Conservation (phyloP, 2,797 vertebrate genomes). For the Crotalus adamanteus region DNA sequence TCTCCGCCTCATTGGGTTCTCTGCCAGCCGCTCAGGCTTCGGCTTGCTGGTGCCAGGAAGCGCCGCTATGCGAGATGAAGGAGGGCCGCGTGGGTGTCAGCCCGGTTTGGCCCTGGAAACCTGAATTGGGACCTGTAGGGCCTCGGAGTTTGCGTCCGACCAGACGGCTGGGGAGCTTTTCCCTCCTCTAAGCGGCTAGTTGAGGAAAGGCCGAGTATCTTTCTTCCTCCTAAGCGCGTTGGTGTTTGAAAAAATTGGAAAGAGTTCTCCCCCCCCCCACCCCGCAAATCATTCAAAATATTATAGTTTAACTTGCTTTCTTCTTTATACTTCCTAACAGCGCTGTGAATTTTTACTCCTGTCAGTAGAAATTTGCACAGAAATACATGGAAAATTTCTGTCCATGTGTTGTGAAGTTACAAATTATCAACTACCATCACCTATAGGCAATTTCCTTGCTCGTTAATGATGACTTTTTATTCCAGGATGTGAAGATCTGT, state of each 20-base stretch:
- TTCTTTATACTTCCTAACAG: neutral
- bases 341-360: neutral
- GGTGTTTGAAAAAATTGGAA: neutral
- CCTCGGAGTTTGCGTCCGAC: neutral
- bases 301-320: neutral
- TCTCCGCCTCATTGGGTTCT: neutral
- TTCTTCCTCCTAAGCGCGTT: too few relatives aligned
- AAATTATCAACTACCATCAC: neutral
- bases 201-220: neutral
- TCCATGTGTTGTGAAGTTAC: neutral
- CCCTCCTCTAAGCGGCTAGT: accelerated
- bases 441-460: neutral
- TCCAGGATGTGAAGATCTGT: neutral
- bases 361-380: neutral
- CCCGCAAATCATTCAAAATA: neutral
- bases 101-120: neutral
- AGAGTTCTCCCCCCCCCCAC: neutral
- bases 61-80: neutral
- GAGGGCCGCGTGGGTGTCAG: neutral
- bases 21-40: neutral
- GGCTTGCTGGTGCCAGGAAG: slow-evolving; percentile 4
- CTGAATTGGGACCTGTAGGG: too few relatives aligned
- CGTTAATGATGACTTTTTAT: neutral
- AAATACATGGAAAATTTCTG: neutral
- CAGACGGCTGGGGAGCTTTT: neutral